Evolutionary conservation across 1,140 invertebrate species (phyloP), one percentile per base, ranked within the genome.

Genomic region (Bombus difficillimus): DNA sequence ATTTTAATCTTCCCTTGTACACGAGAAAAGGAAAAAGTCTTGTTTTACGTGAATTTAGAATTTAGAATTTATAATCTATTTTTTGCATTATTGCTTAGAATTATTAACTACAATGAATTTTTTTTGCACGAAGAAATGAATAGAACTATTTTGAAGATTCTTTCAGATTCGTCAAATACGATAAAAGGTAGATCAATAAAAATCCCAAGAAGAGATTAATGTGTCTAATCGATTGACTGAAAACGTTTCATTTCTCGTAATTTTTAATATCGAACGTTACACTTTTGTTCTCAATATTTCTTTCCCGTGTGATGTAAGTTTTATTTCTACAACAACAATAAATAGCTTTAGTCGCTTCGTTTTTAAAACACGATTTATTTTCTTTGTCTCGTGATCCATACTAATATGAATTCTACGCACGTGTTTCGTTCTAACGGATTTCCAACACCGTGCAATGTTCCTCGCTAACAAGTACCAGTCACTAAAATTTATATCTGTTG

Each of bases 401-500:
- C 10, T 43, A 41, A 47, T 47, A 71, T 25, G 18, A 47, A 74
- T n/a, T 10, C n/a, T 1, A 22, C 32, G 4, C 41, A 3, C 18
- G 41, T 47, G 41, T 18, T 34, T 25, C n/a, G 72, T 43, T 25
- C 22, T 32, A 74, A 74, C 72, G n/a, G 32, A 74, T 47, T 32
- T 74, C 10, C n/a, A 74, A 47, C 41, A 74, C 6, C n/a, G 72
- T 6, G 41, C 72, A 25, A 41, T 74, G 41, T 25, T 53, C 25
- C n/a, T 47, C 41, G 22, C 66, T 22, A 53, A 47, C 72, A 47
- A 74, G 72, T 68, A 74, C 32, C 72, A 74, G n/a, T 47, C 72
- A n/a, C 41, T 74, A 47, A 43, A 74, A 74, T 74, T 74, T 74
- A 74, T 47, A 74, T 41, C n/a, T 22, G 18, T 25, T 47, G 72